Evolutionary conservation across 2,888 invertebrate genomes (phyloP), one percentile per base, ranked within the genome.

Genomic region (Zaprionus lineosus): DNA sequence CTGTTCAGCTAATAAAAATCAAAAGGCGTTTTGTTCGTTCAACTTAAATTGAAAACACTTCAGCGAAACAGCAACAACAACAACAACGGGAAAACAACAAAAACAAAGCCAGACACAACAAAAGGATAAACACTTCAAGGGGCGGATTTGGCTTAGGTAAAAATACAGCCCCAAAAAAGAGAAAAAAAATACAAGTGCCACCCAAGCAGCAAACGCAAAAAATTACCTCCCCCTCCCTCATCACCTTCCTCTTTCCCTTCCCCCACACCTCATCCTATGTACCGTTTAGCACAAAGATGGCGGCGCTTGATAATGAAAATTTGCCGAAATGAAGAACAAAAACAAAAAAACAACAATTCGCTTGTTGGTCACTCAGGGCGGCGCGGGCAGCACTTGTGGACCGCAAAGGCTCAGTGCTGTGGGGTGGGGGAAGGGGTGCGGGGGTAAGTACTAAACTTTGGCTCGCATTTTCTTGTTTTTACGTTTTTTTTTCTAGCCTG

Each of bases 21-120:
- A 86, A 84, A 79, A 79, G 79, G 86, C 86, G 81, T 84, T 89
- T 88, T 89, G 88, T 88, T 88, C 81, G 76, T 79, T 86, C 86
- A 89, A 89, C 88, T 88, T 87, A 87, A 90, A 89, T 90, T 90
- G 89, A 89, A 90, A 89, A 87, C 85, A 90, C 90, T 89, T 88
- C 79, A 55, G 84, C 56, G 46, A 37, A 63, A 26, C 46, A 47
- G 24, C 40, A 53, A 34, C 37, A 55, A 34, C 43, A 58, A 46
- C 40, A 50, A 28, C 28, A 50, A 18, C 50, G n/a, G n/a, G n/a
- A n/a, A n/a, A 19, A 16, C 50, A 46, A 29, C 76, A 51, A 50
- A 21, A 41, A 31, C 57, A 41, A 26, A 21, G 36, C 15, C 8
- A 11, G 12, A 7, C 4, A 31, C 52, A 78, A 59, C 57, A 60